Evolutionary conservation across 2,113 vertebrate genomes (phyloP), one percentile per base, ranked within the genome.

Genomic region (Pavo muticus): DNA sequence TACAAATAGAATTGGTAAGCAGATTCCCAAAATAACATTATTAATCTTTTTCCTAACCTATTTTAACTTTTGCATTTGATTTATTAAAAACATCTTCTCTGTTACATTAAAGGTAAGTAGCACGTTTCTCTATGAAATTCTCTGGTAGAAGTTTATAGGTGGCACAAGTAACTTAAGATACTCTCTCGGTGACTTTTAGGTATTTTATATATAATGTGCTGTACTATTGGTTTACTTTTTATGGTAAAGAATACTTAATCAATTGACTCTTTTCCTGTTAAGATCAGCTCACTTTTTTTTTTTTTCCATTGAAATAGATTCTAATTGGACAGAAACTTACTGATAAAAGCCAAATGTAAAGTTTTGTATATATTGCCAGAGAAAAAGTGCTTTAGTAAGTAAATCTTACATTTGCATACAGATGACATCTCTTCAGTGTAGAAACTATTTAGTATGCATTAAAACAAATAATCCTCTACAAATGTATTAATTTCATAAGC

Each of bases 401-500:
- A 94, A 90, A 90, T 90, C 20, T 72, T 78, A 27, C 48, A 61
- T 42, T 86, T 87, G 64, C 27, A 47, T 44, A 94, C 39, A 76
- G n/a, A 96, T 85, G 45, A 67, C 40, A 84, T 67, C 29, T 39
- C 45, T 52, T 16, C 44, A 60, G 29, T n/a, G 9, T 39, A 42
- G 47, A 64, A 50, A 39, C 23, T 12, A 16, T 63, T 64, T 65
- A 78, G 40, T 50, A 24, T 42, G 37, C 83, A 88, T 20, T 90
- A 76, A 91, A 73, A 45, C 29, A 94, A 32, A 70, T 81, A 96
- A 86, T 93, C 70, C 57, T 78, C 68, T 54, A 37, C 83, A 94
- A 85, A 91, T 93, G 64, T 21, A 71, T 72, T 84, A 52, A 93
- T 94, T 96, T 96, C n/a, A 87, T 88, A 84, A 90, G 29, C 32